Evolutionary conservation across 1,140 invertebrate genomes (phyloP), one percentile per base, ranked within the genome.

Genomic region (Kradibia gibbosae): DNA sequence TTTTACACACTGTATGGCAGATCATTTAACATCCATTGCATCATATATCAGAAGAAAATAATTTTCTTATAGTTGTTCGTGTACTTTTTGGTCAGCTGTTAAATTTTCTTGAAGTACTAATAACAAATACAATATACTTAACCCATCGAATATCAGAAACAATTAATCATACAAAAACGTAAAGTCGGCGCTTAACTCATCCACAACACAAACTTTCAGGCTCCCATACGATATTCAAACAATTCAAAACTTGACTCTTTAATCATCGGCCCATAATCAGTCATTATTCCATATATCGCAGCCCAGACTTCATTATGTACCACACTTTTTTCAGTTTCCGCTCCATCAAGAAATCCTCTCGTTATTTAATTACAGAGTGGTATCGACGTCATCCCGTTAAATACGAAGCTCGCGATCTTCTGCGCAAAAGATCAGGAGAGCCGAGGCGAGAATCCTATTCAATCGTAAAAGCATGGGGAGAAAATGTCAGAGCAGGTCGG

Each of bases 301-400:
- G 13, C 34, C 10, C 39, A 42, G 42, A 77, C 34, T 77, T 65
- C 15, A 77, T 77, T 48, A 77, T 36, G 50, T 42, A 62, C 5
- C 0, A 0, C 39, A 60, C 50, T 60, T 75, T 60, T 34, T n/a
- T 28, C 4, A 42, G 53, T 15, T 76, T 62, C 36, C 5, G 62
- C 48, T 53, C 22, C 10, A 62, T 60, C 67, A 42, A 45, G 70
- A 70, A 80, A 80, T 80, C 67, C 71, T 25, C 72, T 3, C 50
- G 74, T 77, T 77, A 77, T 81, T 77, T 81, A 77, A 77, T 81
- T 72, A 77, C 70, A 36, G 74, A 48, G 28, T 57, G 17, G 76
- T 22, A 20, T 2, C 28, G 39, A 3, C 74, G 1, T 13, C 55
- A 39, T 1, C 28, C 5, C 31, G 39, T 10, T 31, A 36, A 72